Evolutionary conservation across 2,113 vertebrate genomes (phyloP).

Genomic region (Hippocampus comes): DNA sequence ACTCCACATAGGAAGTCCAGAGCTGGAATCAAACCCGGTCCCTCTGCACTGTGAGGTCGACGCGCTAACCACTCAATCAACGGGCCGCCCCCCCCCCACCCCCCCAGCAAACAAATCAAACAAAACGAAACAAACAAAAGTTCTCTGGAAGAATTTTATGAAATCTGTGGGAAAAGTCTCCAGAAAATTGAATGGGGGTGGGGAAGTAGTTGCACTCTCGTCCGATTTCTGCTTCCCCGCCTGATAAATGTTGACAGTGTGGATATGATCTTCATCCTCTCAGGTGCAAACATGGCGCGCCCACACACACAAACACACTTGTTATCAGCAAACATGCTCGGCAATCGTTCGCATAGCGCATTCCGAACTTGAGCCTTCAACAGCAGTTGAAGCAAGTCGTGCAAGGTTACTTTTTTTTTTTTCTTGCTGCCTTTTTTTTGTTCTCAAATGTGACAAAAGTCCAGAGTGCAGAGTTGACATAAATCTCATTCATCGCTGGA

Average conservation of each 20-base stretch:
- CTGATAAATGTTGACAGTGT: constrained; percentile 77
- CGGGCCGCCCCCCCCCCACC: neutral
- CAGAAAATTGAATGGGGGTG: constrained; percentile 55
- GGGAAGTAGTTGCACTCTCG: constrained; percentile 32
- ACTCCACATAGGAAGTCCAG: too few species aligned
- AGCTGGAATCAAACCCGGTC: too few species aligned
- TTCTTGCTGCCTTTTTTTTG: neutral
- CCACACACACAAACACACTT: constrained; percentile 56
- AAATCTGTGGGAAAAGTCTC: constrained; percentile 57
- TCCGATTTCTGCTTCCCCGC: constrained; percentile 66
- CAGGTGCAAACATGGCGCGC: constrained; percentile 30
- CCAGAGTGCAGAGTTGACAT: neutral
- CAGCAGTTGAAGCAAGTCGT: neutral
- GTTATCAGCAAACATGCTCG: constrained; percentile 74
- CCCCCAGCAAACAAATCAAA: neutral
- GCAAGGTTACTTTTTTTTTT: neutral
- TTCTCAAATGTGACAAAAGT: constrained; percentile 25
- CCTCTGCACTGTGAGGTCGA: too few species aligned
- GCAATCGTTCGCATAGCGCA: constrained; percentile 49
- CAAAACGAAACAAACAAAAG: constrained; percentile 37
- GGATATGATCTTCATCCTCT: constrained; percentile 70
- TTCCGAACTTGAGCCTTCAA: constrained; percentile 56
- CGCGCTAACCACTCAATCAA: too few species aligned
- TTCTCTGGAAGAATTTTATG: constrained; percentile 53
- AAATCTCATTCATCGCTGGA: neutral